Percentiles rank a stretch among this genome's conserved stretches.
phyloP scores from a whole-genome alignment of 2,888 invertebrate species.

The Platycheirus albimanus region DNA sequence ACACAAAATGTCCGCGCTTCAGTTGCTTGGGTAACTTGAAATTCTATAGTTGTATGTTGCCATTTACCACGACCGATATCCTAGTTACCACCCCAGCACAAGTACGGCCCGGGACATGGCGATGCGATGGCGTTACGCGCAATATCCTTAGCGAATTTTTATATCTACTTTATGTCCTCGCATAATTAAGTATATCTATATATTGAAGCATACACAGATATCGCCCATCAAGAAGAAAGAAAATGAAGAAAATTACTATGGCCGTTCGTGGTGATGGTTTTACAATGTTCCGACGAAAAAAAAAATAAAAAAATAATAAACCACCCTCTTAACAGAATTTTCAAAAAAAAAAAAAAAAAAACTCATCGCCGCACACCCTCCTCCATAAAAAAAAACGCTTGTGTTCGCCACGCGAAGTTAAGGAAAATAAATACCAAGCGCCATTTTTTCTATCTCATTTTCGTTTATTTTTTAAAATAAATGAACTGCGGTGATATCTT shows the following conservation, averaged over 20 bases:
- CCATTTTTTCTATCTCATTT: slow-evolving; percentile 51
- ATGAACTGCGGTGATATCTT: slow-evolving; percentile 57
- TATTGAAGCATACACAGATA: slow-evolving; percentile 8
- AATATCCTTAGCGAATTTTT: slow-evolving; percentile 47
- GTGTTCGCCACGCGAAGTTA: too few species aligned
- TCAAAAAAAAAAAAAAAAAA: too few species aligned
- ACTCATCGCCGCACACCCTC: too few species aligned
- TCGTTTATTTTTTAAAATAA: slow-evolving; percentile 52
- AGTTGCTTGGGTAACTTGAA: too few species aligned
- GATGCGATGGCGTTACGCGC: slow-evolving; percentile 69
- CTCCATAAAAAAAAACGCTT: too few species aligned
- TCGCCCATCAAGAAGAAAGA: slow-evolving; percentile 28
- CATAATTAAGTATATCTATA: slow-evolving; percentile 11
- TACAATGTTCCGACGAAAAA: too few species aligned
- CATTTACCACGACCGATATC: slow-evolving; percentile 50
- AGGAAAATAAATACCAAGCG: slow-evolving; percentile 64
- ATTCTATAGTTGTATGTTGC: slow-evolving; percentile 30
- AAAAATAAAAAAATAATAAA: slow-evolving; percentile 5
- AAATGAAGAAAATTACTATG: slow-evolving; percentile 63
- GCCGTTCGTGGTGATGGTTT: slow-evolving; percentile 53
- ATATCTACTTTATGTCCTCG: slow-evolving; percentile 16
- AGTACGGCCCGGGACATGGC: too few species aligned
- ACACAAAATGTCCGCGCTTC: slow-evolving; percentile 61
- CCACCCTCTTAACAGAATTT: slow-evolving; percentile 55
- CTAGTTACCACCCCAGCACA: slow-evolving; percentile 32